A percentile compares a stretch with the other conserved stretches of the same genome.
Evolutionary conservation across 2,888 invertebrate species (phyloP).

Genomic region (Myathropa florea): DNA sequence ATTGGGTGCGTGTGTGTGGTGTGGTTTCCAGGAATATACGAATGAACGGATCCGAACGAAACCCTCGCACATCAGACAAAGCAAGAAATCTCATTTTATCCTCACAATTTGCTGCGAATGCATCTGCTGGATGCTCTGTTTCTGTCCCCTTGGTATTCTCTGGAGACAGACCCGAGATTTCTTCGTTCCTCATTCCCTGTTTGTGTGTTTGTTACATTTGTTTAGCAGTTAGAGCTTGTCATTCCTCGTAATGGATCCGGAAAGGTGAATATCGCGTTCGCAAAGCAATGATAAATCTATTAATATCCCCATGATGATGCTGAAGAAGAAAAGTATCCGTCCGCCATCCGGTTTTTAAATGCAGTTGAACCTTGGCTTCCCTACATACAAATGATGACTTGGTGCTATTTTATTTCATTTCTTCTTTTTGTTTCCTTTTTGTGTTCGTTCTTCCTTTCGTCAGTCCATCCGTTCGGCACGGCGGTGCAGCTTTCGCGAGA

Average conservation of each 20-base stretch:
- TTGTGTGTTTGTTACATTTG: constrained; percentile 65
- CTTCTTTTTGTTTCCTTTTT: neutral
- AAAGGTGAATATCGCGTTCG: constrained; percentile 70
- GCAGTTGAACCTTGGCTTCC: constrained; percentile 66
- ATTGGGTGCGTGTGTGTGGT: constrained; percentile 12
- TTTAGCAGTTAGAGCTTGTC: constrained; percentile 70
- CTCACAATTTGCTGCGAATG: constrained; percentile 65
- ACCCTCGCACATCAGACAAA: constrained; percentile 55
- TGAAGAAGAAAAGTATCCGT: constrained; percentile 58
- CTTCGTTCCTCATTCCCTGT: constrained; percentile 11
- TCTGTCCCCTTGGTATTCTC: constrained; percentile 36
- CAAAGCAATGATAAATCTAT: constrained; percentile 69
- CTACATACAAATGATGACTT: constrained; percentile 55
- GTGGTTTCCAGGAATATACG: constrained; percentile 44
- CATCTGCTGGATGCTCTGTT: constrained; percentile 55
- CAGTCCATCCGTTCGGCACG: constrained; percentile 30
- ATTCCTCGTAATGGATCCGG: constrained; percentile 70
- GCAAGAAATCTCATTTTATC: constrained; percentile 65
- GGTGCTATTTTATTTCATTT: constrained; percentile 46
- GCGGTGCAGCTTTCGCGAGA: constrained; percentile 19
- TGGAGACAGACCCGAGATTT: constrained; percentile 38
- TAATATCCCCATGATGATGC: constrained; percentile 63
- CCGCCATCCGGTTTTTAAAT: constrained; percentile 63
- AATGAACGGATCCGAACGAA: constrained; percentile 16
- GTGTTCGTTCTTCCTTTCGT: constrained; percentile 1